These are phyloP conservation scores for Isotomurus palustris DNA, from an alignment of 2,888 invertebrate species.

Conservation along the genomic window DNA sequence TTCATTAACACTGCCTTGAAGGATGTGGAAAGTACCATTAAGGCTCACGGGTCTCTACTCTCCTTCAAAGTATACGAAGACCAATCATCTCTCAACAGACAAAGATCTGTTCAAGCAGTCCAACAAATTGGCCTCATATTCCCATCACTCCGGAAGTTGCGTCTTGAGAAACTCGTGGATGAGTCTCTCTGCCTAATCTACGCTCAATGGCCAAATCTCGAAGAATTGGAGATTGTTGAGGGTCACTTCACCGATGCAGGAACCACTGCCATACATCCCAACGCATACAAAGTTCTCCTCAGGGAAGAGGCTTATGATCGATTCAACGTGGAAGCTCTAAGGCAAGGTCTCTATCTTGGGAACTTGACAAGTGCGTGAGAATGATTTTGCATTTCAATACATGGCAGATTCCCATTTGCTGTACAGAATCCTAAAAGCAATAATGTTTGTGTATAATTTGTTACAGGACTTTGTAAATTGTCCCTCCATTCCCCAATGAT, in stretches of 20 bases:
- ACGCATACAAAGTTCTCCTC: slow-evolving; percentile 12
- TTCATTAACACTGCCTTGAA: not conserved
- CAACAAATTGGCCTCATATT: not conserved
- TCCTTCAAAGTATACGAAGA: not conserved
- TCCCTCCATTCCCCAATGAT: slow-evolving; percentile 7
- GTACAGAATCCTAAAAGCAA: not conserved
- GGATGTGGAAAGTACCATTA: not conserved
- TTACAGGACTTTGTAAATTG: slow-evolving; percentile 3
- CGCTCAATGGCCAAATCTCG: slow-evolving; percentile 4
- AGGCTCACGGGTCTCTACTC: not conserved
- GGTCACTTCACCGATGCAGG: slow-evolving; percentile 14
- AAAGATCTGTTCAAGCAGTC: not conserved
- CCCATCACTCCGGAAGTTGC: slow-evolving; percentile 2
- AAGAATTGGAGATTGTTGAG: slow-evolving; percentile 9
- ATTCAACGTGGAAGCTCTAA: slow-evolving; percentile 7
- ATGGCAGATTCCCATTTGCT: not conserved
- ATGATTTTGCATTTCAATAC: not conserved
- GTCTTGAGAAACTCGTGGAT: slow-evolving; percentile 11
- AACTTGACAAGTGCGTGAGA: slow-evolving; percentile 7
- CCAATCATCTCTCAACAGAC: too few relatives aligned
- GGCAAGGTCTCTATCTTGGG: slow-evolving; percentile 10
- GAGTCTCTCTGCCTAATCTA: slow-evolving; percentile 7
- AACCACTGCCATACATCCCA: slow-evolving; percentile 17
- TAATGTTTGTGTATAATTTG: not conserved
- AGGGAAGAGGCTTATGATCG: slow-evolving; percentile 13